Conservation (phyloP, 2,113 vertebrate species). For the Cynocephalus volans region DNA sequence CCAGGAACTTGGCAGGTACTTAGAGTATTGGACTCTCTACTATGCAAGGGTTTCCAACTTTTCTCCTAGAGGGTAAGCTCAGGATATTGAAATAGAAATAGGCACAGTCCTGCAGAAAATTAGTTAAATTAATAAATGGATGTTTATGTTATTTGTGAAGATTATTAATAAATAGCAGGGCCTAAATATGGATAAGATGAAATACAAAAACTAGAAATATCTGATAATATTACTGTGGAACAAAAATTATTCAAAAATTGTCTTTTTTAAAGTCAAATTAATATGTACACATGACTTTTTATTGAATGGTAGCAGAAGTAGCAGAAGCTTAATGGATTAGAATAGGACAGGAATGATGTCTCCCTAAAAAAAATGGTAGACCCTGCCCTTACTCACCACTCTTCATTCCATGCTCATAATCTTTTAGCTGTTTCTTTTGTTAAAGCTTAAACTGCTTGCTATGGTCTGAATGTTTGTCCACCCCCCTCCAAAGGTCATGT, state of each 20-base stretch:
- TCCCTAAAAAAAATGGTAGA: not conserved
- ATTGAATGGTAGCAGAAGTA: not conserved
- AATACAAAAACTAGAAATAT: not conserved
- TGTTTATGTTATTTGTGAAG: not conserved
- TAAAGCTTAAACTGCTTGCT: not conserved
- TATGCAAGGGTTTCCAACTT: not conserved
- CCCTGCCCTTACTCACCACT: not conserved
- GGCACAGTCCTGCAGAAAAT: not conserved
- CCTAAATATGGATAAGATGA: not conserved
- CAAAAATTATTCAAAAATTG: not conserved
- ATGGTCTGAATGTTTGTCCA: no score
- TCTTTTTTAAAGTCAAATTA: not conserved
- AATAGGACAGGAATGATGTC: not conserved
- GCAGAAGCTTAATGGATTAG: not conserved
- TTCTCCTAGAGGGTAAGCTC: not conserved
- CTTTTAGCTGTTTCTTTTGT: not conserved
- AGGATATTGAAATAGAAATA: not conserved
- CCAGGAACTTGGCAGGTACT: not conserved
- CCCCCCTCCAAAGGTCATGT: no score
- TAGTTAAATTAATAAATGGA: not conserved
- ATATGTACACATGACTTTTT: not conserved
- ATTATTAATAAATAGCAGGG: not conserved
- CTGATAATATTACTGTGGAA: not conserved
- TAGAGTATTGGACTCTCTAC: not conserved
- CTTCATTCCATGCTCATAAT: not conserved